Evolutionary conservation across 2,888 invertebrate species (phyloP).

Genomic region (Heteromyza rotundicornis): DNA sequence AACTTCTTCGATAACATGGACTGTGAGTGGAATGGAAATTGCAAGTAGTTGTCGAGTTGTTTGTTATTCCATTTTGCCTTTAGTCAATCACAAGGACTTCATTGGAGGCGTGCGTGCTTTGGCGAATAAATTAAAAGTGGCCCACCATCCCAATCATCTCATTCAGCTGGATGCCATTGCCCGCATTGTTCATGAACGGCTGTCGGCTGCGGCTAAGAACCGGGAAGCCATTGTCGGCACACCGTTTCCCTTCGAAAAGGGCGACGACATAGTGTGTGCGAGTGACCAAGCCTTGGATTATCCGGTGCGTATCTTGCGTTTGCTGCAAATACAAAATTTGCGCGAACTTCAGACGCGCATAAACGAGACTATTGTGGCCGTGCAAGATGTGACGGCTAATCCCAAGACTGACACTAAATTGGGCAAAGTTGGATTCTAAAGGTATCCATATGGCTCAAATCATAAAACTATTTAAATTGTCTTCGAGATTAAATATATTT

Average conservation of each 20-base stretch:
- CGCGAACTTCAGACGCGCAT: constrained; percentile 83
- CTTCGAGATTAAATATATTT: too few species aligned
- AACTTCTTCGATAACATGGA: constrained; percentile 87
- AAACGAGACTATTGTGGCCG: constrained; percentile 91
- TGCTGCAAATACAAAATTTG: constrained; percentile 70
- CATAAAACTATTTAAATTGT: too few species aligned
- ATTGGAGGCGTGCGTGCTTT: constrained; percentile 80
- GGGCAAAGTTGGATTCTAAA: constrained; percentile 82
- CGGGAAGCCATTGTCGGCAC: constrained; percentile 63
- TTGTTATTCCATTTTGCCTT: not conserved
- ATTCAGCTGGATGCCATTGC: constrained; percentile 75
- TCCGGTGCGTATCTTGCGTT: constrained; percentile 77
- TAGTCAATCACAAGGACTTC: constrained; percentile 85
- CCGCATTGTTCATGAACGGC: constrained; percentile 67
- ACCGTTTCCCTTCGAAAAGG: constrained; percentile 73
- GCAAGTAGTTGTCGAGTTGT: not conserved
- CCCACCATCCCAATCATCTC: constrained; percentile 81
- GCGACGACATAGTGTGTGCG: constrained; percentile 65
- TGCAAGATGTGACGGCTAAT: constrained; percentile 92
- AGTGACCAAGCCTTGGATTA: constrained; percentile 72
- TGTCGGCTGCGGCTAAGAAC: constrained; percentile 66
- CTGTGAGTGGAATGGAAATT: constrained; percentile 68
- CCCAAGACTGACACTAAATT: constrained; percentile 95
- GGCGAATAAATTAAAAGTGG: constrained; percentile 79
- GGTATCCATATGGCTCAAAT: too few species aligned